Percentiles rank a stretch among this genome's conserved stretches.
phyloP scores from a whole-genome alignment of 2,113 vertebrate genomes.

The Psettodes erumei region DNA sequence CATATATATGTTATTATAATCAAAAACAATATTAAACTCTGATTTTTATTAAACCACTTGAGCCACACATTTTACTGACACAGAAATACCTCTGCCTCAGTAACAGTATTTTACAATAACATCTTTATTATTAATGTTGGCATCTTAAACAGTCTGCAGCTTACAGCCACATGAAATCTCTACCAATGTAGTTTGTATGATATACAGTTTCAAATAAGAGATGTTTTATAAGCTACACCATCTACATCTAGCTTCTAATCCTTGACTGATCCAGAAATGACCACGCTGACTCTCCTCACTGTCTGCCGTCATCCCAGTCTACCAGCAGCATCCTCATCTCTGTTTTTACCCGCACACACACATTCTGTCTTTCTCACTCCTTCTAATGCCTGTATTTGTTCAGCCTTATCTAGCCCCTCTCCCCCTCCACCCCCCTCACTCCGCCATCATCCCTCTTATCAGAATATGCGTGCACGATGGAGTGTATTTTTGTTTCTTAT shows the following conservation, averaged over 20 bases:
- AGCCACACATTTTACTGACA: background rate
- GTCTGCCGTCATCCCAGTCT: background rate
- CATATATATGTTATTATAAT: background rate
- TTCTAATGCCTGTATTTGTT: slow-evolving; percentile 38
- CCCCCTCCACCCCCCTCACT: slow-evolving; percentile 4
- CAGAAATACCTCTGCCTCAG: background rate
- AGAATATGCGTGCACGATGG: slow-evolving; percentile 25
- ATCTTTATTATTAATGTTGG: no score
- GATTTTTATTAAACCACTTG: background rate
- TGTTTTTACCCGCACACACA: background rate
- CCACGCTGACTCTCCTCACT: background rate
- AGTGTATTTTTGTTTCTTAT: slow-evolving; percentile 52
- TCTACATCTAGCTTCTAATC: no score
- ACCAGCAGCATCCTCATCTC: background rate
- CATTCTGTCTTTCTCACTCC: background rate
- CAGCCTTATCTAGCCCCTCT: slow-evolving; percentile 41
- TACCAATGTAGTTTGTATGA: no score
- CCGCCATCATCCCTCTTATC: slow-evolving; percentile 50
- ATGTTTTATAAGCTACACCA: no score
- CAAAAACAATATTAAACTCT: background rate
- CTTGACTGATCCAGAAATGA: no score
- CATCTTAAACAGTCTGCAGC: no score
- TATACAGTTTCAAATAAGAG: no score
- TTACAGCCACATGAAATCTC: no score
- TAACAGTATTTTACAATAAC: no score